Conservation (phyloP, 2,797 vertebrate genomes). For the Phoebastria nigripes region DNA sequence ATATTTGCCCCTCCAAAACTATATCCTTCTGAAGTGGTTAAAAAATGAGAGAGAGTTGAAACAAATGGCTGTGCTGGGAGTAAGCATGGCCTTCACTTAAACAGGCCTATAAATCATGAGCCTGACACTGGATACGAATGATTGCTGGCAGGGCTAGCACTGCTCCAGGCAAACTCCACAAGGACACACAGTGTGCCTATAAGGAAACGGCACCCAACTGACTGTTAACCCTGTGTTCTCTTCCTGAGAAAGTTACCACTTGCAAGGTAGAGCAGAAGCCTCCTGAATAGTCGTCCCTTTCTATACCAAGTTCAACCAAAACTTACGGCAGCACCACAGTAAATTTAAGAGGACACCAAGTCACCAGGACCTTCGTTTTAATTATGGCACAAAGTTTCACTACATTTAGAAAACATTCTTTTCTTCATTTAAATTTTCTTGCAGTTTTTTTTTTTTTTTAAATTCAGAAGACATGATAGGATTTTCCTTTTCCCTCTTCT, state of each 20-base stretch:
- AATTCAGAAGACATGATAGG: not conserved
- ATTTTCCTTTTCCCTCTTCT: not conserved
- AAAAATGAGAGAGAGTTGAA: conserved; percentile 78
- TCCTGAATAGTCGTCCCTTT: not conserved
- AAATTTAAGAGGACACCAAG: not conserved
- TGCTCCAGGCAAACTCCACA: conserved; percentile 53
- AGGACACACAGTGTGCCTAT: conserved; percentile 21
- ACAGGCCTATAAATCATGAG: conserved; percentile 86
- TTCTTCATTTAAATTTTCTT: not conserved
- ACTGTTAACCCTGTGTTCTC: conserved; percentile 22
- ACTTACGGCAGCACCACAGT: not conserved
- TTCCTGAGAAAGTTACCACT: not conserved
- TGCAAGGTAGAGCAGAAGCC: not conserved
- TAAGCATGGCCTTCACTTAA: conserved; percentile 87
- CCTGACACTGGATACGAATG: conserved; percentile 72
- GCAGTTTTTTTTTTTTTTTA: not conserved
- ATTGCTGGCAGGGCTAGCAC: conserved; percentile 23
- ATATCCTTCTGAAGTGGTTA: conserved; percentile 60
- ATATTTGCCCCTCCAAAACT: conserved; percentile 63
- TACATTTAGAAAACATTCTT: not conserved
- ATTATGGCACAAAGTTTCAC: not conserved
- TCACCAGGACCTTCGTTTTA: not conserved
- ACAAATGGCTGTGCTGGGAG: conserved; percentile 83
- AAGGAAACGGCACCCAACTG: conserved; percentile 20
- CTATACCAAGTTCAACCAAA: not conserved